A percentile compares a stretch with the other conserved stretches of the same genome.
Evolutionary conservation across 1,140 invertebrate species (phyloP).

Genomic region (Meloidogyne exigua): DNA sequence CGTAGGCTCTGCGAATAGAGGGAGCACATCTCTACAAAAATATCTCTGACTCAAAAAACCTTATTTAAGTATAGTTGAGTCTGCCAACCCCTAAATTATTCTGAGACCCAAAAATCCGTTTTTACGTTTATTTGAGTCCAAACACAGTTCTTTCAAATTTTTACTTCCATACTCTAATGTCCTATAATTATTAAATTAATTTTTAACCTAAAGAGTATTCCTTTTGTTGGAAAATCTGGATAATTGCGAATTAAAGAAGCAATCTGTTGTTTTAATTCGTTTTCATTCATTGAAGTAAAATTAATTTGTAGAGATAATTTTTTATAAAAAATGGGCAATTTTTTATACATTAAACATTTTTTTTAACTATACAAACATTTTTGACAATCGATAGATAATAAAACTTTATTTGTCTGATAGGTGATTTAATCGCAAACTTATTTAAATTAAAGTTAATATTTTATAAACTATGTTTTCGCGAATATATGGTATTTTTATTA

Average conservation of each 20-base stretch:
- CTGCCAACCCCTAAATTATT: neutral
- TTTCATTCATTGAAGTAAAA: neutral
- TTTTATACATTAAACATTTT: neutral
- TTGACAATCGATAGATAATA: neutral
- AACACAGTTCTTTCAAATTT: neutral
- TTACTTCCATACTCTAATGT: neutral
- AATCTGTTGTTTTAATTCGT: conserved; percentile 13
- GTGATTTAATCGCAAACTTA: no score
- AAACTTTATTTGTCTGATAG: neutral
- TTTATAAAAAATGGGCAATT: neutral
- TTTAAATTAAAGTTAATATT: no score
- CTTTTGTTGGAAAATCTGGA: conserved; percentile 20
- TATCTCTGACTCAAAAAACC: neutral
- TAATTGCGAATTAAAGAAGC: conserved; percentile 8
- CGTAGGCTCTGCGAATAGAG: conserved; percentile 23
- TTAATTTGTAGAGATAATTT: neutral
- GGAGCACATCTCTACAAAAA: conserved; percentile 32
- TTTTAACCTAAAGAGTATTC: conserved; percentile 17
- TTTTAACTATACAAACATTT: neutral
- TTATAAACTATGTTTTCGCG: no score
- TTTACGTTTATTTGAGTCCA: no score
- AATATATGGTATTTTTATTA: no score
- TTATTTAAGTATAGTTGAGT: neutral
- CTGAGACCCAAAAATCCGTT: no score
- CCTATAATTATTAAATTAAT: neutral